Conservation (phyloP, 2,113 vertebrate genomes). For the Campylomormyrus tamandua region DNA sequence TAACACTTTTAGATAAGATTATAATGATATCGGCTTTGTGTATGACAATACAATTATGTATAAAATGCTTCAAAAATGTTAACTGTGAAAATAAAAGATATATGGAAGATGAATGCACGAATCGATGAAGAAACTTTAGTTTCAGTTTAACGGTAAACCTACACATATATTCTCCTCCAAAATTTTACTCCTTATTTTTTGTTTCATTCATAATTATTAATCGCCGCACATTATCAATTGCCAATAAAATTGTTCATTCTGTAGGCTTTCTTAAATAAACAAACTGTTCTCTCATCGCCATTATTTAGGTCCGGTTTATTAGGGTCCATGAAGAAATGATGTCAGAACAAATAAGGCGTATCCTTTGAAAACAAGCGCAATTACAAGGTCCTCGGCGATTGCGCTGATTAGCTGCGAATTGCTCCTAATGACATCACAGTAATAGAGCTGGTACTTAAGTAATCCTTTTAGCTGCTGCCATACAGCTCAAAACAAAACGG, state of each 20-base stretch:
- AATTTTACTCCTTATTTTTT: neutral
- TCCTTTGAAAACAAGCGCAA: slow-evolving; percentile 38
- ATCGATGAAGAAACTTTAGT: neutral
- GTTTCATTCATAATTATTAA: neutral
- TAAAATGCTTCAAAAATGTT: neutral
- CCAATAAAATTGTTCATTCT: neutral
- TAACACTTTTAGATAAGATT: neutral
- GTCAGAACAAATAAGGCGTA: slow-evolving; percentile 44
- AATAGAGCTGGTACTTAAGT: slow-evolving; percentile 26
- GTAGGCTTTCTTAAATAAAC: neutral
- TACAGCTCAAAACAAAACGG: slow-evolving; percentile 26
- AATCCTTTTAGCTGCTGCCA: slow-evolving; percentile 50
- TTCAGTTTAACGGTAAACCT: neutral
- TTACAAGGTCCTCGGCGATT: slow-evolving; percentile 35
- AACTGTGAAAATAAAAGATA: neutral
- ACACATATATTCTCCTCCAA: neutral
- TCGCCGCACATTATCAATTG: neutral
- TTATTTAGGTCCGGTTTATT: slow-evolving; percentile 37
- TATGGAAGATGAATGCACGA: neutral
- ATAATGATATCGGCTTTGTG: neutral
- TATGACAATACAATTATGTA: neutral
- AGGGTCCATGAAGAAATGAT: slow-evolving; percentile 40
- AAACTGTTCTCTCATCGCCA: neutral
- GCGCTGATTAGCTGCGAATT: slow-evolving; percentile 41
- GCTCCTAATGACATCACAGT: slow-evolving; percentile 54